Percentiles rank a stretch among this genome's conserved stretches.
These are phyloP conservation scores for Octomys mimax DNA, from an alignment of 2,797 vertebrate species.

Conservation along the genomic window DNA sequence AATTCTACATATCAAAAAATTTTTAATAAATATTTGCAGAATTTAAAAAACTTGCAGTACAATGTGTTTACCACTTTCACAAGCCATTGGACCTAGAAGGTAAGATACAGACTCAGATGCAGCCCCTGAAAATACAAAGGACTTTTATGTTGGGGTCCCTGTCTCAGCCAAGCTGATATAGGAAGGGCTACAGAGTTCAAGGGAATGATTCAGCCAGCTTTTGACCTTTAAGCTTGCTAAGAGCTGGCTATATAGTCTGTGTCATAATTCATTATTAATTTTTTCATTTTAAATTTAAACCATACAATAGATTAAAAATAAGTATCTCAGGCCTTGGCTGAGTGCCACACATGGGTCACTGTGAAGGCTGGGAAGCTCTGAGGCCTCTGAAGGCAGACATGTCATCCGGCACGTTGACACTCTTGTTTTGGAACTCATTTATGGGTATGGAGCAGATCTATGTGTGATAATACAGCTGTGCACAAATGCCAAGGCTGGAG, in stretches of 20 bases:
- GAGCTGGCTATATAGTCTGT: constrained; percentile 50
- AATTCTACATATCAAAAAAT: no score
- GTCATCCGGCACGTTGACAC: not conserved
- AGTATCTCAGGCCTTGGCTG: not conserved
- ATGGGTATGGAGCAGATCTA: constrained; percentile 80
- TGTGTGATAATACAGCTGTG: constrained; percentile 84
- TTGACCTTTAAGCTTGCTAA: constrained; percentile 74
- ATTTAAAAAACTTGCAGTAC: not conserved
- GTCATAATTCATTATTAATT: not conserved
- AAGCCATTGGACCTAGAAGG: not conserved
- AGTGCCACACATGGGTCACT: not conserved
- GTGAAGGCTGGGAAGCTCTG: not conserved
- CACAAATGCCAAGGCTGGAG: constrained; percentile 84
- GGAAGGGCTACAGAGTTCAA: constrained; percentile 71
- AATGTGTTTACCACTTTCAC: not conserved
- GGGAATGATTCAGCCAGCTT: constrained; percentile 79
- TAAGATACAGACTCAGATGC: not conserved
- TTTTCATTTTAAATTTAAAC: constrained; percentile 60
- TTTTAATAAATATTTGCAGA: no score
- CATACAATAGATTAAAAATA: not conserved
- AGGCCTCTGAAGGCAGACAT: not conserved
- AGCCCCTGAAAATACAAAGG: not conserved
- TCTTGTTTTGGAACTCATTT: constrained; percentile 56
- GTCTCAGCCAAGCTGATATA: constrained; percentile 55
- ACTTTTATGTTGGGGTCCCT: constrained; percentile 75